Conservation (phyloP, 2,113 vertebrate species). For the Theropithecus gelada region DNA sequence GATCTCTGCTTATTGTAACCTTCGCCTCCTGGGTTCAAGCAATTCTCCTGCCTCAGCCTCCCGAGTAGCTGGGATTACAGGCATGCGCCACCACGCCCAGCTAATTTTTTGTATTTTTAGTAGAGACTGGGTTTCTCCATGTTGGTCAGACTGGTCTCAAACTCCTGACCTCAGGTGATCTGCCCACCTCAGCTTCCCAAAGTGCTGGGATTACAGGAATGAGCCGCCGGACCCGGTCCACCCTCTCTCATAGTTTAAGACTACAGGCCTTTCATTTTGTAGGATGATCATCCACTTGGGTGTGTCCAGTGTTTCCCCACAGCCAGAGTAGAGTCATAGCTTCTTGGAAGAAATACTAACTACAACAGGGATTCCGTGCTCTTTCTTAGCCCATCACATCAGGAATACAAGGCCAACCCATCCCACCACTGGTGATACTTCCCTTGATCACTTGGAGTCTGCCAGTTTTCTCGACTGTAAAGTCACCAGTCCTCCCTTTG, state of each 20-base stretch:
- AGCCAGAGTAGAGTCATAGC: background rate
- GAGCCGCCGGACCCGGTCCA: fast-evolving
- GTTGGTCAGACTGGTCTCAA: too few species aligned
- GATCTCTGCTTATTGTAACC: too few species aligned
- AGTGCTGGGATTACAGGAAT: too few species aligned
- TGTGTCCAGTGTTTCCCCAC: background rate
- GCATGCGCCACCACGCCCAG: too few species aligned
- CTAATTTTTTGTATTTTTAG: too few species aligned
- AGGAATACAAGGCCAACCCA: background rate
- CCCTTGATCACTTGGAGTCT: background rate
- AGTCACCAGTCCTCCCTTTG: background rate
- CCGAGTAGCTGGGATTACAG: too few species aligned
- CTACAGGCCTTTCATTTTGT: background rate
- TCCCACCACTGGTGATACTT: background rate
- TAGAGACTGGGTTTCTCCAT: too few species aligned
- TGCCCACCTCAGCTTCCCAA: too few species aligned
- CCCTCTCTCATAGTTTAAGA: background rate
- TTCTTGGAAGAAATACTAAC: background rate
- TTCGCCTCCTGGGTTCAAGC: too few species aligned
- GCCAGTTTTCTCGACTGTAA: background rate
- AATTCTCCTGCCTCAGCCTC: too few species aligned
- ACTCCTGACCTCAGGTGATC: too few species aligned
- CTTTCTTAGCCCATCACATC: background rate
- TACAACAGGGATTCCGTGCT: background rate
- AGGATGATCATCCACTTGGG: background rate